These are phyloP conservation scores for Martes martes DNA, from an alignment of 2,113 vertebrate species.

Conservation along the genomic window DNA sequence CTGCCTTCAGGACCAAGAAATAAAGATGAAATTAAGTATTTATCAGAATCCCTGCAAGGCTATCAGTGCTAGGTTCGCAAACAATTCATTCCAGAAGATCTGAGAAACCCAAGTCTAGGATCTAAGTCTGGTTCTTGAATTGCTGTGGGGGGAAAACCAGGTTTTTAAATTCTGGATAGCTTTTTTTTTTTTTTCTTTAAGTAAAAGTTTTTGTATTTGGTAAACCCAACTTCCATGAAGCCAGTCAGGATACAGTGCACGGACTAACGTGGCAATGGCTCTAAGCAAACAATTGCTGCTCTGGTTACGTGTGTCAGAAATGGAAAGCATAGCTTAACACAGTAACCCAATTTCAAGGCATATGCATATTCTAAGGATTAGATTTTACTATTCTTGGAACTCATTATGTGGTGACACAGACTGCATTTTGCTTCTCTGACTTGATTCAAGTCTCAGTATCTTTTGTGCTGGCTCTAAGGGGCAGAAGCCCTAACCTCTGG, in stretches of 20 bases:
- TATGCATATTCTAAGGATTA: constrained; percentile 48
- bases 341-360: background rate
- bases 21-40: constrained; percentile 10
- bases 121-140: background rate
- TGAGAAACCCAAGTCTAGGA: background rate
- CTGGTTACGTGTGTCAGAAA: background rate
- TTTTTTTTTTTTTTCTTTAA: background rate
- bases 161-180: background rate
- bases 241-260: background rate
- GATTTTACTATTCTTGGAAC: constrained; percentile 67
- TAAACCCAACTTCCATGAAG: background rate
- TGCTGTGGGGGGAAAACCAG: background rate
- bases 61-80: background rate
- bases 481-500: background rate
- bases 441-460: background rate
- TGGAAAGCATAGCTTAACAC: background rate
- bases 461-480: background rate
- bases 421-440: constrained; percentile 2
- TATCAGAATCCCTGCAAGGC: constrained; percentile 22
- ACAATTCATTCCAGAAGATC: constrained; percentile 27
- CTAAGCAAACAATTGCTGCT: rapidly evolving
- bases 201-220: background rate
- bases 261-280: background rate
- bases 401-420: background rate
- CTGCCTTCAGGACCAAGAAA: background rate